phyloP scores from a whole-genome alignment of 1,140 invertebrate species.

The Pteromalus puparum region DNA sequence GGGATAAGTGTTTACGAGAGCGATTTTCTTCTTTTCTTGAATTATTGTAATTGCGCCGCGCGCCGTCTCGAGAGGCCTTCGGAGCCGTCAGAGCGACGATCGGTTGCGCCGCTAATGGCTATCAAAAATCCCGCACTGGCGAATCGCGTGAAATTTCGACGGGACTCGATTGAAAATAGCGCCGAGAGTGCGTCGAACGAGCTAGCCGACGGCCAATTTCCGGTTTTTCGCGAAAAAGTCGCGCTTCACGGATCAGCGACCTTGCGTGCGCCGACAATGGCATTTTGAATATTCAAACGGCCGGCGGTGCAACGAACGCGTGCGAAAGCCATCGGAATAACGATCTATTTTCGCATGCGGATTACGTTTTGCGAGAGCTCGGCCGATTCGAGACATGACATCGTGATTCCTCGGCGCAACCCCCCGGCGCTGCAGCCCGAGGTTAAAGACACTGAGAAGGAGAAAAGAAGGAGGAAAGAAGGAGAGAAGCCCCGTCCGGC shows the following conservation, averaged over 20 bases:
- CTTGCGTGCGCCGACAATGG: slow-evolving; percentile 66
- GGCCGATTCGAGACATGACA: not conserved
- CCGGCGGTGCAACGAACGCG: slow-evolving; percentile 34
- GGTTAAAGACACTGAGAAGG: too few relatives aligned
- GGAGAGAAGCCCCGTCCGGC: slow-evolving; percentile 31
- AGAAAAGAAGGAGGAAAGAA: not conserved
- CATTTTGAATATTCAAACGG: slow-evolving; percentile 67
- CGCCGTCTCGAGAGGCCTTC: not conserved
- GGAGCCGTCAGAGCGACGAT: slow-evolving; percentile 28
- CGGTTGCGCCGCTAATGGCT: not conserved
- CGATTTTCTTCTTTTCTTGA: slow-evolving; percentile 34
- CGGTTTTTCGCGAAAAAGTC: slow-evolving; percentile 63
- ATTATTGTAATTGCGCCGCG: slow-evolving; percentile 39
- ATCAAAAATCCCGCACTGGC: not conserved
- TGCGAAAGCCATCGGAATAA: slow-evolving; percentile 13
- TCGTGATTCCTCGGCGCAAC: not conserved
- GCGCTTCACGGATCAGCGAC: slow-evolving; percentile 63
- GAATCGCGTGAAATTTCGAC: not conserved
- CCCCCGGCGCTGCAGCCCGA: not conserved
- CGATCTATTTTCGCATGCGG: not conserved
- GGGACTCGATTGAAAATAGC: not conserved
- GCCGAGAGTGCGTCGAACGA: slow-evolving; percentile 35
- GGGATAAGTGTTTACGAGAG: slow-evolving; percentile 30
- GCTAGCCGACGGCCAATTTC: slow-evolving; percentile 64
- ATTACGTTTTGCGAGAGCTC: not conserved